Percentiles rank a stretch among this genome's conserved stretches.
phyloP scores from a whole-genome alignment of 2,888 invertebrate genomes.

The Chromoteleia sp. region DNA sequence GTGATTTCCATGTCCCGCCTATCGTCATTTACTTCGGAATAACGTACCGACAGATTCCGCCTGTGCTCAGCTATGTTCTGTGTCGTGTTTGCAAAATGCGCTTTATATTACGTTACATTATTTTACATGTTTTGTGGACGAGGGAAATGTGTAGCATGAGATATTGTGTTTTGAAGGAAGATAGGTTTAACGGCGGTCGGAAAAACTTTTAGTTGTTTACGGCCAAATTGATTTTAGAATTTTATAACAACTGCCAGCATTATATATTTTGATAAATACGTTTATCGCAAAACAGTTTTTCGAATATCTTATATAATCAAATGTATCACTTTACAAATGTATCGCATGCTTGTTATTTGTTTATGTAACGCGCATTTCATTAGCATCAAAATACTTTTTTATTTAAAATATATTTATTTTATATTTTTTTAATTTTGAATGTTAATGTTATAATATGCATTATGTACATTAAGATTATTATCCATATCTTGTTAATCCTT shows the following conservation, averaged over 20 bases:
- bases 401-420: no score
- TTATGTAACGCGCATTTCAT: no score
- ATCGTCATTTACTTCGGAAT: constrained; percentile 73
- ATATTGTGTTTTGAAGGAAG: constrained; percentile 24
- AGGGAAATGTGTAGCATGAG: constrained; percentile 18
- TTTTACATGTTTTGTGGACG: constrained; percentile 37
- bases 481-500: no score
- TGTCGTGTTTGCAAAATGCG: constrained; percentile 66
- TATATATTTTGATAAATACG: constrained; percentile 6
- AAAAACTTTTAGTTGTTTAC: constrained; percentile 23
- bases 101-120: constrained; percentile 51
- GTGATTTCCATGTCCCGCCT: constrained; percentile 75
- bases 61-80: constrained; percentile 9
- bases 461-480: no score
- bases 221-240: constrained; percentile 24
- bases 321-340: no score
- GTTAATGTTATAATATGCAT: no score
- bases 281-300: no score
- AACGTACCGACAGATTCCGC: constrained; percentile 73
- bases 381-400: no score
- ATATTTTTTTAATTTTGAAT: no score
- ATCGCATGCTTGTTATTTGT: no score
- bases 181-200: constrained; percentile 10
- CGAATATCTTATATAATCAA: no score
- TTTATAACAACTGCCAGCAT: no score